A percentile compares a stretch with the other conserved stretches of the same genome.
Evolutionary conservation across 2,797 vertebrate genomes (phyloP).

Genomic region (Triplophysa bombifrons): DNA sequence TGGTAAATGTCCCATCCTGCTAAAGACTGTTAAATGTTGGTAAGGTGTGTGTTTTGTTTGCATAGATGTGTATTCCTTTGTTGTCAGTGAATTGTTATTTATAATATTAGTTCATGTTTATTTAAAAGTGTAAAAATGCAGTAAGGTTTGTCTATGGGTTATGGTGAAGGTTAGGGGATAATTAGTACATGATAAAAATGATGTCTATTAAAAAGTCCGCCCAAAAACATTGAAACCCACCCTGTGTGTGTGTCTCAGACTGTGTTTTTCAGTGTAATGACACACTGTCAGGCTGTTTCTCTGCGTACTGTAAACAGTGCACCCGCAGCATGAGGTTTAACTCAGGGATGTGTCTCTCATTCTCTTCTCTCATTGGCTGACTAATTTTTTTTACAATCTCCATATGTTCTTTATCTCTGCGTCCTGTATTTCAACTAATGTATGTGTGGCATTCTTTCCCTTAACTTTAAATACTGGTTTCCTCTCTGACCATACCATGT

Average conservation of each 20-base stretch:
- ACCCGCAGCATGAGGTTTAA: neutral
- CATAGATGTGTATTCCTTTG: neutral
- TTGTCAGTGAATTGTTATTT: neutral
- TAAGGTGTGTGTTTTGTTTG: neutral
- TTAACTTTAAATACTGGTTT: conserved; percentile 19
- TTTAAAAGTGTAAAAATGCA: no score
- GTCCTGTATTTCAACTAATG: conserved; percentile 8
- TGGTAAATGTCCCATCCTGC: no score
- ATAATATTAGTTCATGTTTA: no score
- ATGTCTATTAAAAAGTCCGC: no score
- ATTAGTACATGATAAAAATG: no score
- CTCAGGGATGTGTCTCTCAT: conserved; percentile 12
- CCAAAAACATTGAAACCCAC: no score
- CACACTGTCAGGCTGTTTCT: conserved; percentile 48
- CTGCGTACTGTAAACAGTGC: conserved; percentile 43
- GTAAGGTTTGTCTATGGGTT: no score
- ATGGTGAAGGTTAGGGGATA: no score
- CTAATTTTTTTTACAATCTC: conserved; percentile 4
- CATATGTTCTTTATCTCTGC: neutral
- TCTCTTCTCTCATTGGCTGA: neutral
- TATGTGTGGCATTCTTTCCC: conserved; percentile 1
- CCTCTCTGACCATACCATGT: neutral
- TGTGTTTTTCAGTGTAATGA: conserved; percentile 41
- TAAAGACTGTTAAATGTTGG: no score
- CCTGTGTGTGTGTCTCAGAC: neutral